These are phyloP conservation scores for Vanessa cardui DNA, from an alignment of 2,888 invertebrate species.

Conservation along the genomic window DNA sequence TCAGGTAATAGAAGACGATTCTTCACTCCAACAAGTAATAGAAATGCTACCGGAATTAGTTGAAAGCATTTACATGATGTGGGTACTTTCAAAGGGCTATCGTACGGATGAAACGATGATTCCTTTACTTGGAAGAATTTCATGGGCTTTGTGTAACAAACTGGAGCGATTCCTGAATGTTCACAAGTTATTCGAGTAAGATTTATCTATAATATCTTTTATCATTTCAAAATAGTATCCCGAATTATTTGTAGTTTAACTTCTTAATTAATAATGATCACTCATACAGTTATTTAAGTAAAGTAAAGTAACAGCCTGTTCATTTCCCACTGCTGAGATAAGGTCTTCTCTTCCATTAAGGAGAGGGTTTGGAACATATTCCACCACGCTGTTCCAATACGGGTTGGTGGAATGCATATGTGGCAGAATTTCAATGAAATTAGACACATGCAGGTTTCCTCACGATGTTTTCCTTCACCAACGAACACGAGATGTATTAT, in stretches of 20 bases:
- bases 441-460: too few relatives aligned
- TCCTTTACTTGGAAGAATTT: constrained; percentile 90
- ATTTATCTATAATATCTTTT: constrained; percentile 22
- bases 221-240: neutral
- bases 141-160: constrained; percentile 91
- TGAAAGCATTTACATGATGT: constrained; percentile 93
- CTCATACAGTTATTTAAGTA: too few relatives aligned
- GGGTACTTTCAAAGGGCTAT: constrained; percentile 94
- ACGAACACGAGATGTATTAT: too few relatives aligned
- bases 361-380: too few relatives aligned
- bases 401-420: too few relatives aligned
- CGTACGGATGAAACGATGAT: constrained; percentile 94
- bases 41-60: constrained; percentile 90
- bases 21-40: constrained; percentile 87
- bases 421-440: too few relatives aligned
- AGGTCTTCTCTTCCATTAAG: too few relatives aligned
- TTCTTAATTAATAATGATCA: too few relatives aligned
- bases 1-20: constrained; percentile 87
- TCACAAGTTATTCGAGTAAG: constrained; percentile 89
- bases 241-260: neutral
- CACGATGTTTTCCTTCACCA: too few relatives aligned
- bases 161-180: constrained; percentile 87
- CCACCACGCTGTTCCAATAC: too few relatives aligned
- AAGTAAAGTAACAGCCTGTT: too few relatives aligned
- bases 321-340: too few relatives aligned